Conservation (phyloP, 2,888 invertebrate genomes). For the Rosalia funebris region DNA sequence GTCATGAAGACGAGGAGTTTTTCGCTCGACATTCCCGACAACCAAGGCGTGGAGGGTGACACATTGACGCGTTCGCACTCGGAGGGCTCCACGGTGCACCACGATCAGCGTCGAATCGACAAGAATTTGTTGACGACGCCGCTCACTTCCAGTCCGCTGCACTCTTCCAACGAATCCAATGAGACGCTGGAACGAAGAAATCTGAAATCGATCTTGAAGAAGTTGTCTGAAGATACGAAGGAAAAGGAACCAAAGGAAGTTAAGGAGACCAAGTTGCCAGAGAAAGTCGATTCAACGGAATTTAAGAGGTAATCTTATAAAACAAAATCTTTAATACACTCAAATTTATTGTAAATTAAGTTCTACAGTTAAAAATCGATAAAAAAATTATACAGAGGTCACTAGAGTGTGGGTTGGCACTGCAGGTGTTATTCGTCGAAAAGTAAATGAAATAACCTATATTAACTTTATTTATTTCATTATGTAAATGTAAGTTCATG, state of each 20-base stretch:
- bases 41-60: constrained; percentile 59
- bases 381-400: no score
- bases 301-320: constrained; percentile 64
- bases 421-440: no score
- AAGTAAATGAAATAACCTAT: no score
- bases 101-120: constrained; percentile 45
- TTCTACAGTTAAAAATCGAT: not conserved
- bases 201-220: constrained; percentile 86
- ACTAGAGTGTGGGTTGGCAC: no score
- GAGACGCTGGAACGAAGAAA: constrained; percentile 85
- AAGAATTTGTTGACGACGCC: constrained; percentile 52
- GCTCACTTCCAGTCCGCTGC: constrained; percentile 57
- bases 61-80: constrained; percentile 80
- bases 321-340: not conserved
- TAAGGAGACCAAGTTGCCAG: constrained; percentile 48
- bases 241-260: constrained; percentile 35
- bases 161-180: constrained; percentile 75
- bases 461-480: no score
- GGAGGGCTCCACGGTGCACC: constrained; percentile 81
- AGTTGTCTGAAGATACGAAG: constrained; percentile 75
- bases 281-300: constrained; percentile 66
- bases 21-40: constrained; percentile 77
- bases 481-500: no score
- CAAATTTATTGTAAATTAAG: not conserved
- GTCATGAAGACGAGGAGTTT: constrained; percentile 82